These are phyloP conservation scores for Bombus sibiricus DNA, from an alignment of 1,140 invertebrate genomes.

Conservation along the genomic window DNA sequence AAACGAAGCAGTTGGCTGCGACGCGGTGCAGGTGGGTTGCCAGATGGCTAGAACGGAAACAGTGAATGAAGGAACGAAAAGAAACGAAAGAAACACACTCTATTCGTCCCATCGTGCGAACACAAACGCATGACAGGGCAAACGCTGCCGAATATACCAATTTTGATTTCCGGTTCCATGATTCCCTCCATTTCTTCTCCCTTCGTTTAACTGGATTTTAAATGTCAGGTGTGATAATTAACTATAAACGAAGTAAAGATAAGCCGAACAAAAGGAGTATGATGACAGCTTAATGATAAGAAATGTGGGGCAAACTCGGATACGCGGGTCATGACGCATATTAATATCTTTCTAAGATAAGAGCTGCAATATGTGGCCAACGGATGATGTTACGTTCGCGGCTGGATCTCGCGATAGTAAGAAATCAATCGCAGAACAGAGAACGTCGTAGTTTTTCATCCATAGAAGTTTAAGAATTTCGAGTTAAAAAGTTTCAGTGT, in stretches of 20 bases:
- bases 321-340: too few relatives aligned
- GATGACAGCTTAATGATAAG: background rate
- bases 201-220: background rate
- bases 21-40: constrained; percentile 55
- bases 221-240: background rate
- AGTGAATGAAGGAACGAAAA: constrained; percentile 59
- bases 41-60: constrained; percentile 58
- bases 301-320: background rate
- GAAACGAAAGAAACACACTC: constrained; percentile 5
- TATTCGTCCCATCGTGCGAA: background rate
- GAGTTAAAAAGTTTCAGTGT: too few relatives aligned
- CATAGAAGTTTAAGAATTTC: too few relatives aligned
- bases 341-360: too few relatives aligned
- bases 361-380: too few relatives aligned
- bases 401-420: too few relatives aligned
- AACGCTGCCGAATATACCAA: constrained; percentile 58
- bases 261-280: background rate
- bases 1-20: constrained; percentile 52
- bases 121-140: constrained; percentile 28
- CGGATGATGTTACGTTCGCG: too few relatives aligned
- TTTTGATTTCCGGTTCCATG: constrained; percentile 39
- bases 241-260: background rate
- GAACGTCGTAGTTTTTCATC: too few relatives aligned
- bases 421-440: too few relatives aligned
- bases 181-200: background rate